Base-by-base conservation (phyloP, 2,113 vertebrate species). In the Elephantulus edwardii region DNA sequence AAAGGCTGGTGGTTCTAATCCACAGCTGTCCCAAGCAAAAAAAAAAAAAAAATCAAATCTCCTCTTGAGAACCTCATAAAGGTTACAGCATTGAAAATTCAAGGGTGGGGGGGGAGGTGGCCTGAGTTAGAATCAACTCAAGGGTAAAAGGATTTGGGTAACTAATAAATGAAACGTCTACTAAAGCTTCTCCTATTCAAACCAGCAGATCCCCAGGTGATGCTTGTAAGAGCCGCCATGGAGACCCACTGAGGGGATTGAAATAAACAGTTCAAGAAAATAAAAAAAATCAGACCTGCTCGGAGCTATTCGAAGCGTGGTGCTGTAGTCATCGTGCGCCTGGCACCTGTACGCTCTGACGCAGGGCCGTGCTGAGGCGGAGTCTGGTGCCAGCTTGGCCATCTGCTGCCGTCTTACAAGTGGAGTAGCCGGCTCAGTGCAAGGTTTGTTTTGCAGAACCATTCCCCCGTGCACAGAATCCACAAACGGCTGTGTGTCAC, bases 401-500 rank as follows among this genome's bases (percentile, higher is more conserved):
- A 94, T 95, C 94, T 96, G 96, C 78, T 78, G 30, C 68, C 1
- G 1, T 75, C 89, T 82, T 79, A 40, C 26, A 86, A 86, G 71
- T 4, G 60, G 76, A 78, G 44, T 70, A 60, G 56, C 50, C 48
- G 86, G 42, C 66, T 71, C 52, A 74, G 71, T 77, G 35, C 56
- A 75, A 71, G 77, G 92, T 77, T 62, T 87, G 80, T 78, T 75
- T 81, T 20, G 72, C 64, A 90, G 83, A 4, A 28, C 66, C 60
- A 20, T 79, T 40, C 78, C 90, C 91, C 89, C 24, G 20, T 62
- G 89, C 77, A 82, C 8, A 44, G 82, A 64, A n/a, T 52, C 74
- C 77, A 70, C 76, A 80, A 72, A 92, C 52, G 26, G 71, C 91
- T 1, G 12, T 7, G 44, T 14, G 0, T n/a, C 28, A 62, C 58